A percentile compares a stretch with the other conserved stretches of the same genome.
Evolutionary conservation across 2,113 vertebrate species (phyloP).

Genomic region (Dermatemys mawii): DNA sequence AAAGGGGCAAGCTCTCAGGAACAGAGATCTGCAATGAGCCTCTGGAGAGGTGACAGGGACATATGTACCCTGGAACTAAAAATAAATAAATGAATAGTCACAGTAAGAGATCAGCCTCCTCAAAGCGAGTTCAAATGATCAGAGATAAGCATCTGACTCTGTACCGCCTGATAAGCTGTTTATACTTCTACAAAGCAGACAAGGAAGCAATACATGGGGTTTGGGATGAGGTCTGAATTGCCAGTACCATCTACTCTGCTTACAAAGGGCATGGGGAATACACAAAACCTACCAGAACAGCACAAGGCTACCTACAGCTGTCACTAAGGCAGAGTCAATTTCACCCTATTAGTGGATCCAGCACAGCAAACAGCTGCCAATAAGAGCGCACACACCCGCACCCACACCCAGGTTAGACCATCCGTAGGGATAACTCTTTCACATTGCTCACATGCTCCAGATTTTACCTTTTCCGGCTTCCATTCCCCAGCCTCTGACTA

Average conservation of each 20-base stretch:
- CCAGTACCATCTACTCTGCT: not conserved
- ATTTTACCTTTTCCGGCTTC: conserved; percentile 40
- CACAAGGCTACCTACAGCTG: not conserved
- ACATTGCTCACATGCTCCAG: not conserved
- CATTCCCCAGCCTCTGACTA: conserved; percentile 39
- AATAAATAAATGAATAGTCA: not conserved
- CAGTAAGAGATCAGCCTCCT: not conserved
- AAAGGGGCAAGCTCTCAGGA: not conserved
- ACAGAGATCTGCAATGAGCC: not conserved
- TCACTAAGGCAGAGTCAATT: not conserved
- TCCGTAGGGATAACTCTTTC: not conserved
- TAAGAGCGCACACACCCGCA: not conserved
- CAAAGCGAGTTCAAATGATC: not conserved
- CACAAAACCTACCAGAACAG: not conserved
- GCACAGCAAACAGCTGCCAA: not conserved
- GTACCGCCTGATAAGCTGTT: not conserved
- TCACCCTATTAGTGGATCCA: not conserved
- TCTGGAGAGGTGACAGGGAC: not conserved
- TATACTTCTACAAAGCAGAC: not conserved
- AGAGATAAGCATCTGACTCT: not conserved
- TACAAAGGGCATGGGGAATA: not conserved
- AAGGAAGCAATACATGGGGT: fast-evolving
- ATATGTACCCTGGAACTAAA: not conserved
- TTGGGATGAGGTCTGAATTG: not conserved
- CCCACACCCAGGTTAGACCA: not conserved